These are phyloP conservation scores for Damaliscus lunatus DNA, from an alignment of 2,113 vertebrate species.

Conservation along the genomic window DNA sequence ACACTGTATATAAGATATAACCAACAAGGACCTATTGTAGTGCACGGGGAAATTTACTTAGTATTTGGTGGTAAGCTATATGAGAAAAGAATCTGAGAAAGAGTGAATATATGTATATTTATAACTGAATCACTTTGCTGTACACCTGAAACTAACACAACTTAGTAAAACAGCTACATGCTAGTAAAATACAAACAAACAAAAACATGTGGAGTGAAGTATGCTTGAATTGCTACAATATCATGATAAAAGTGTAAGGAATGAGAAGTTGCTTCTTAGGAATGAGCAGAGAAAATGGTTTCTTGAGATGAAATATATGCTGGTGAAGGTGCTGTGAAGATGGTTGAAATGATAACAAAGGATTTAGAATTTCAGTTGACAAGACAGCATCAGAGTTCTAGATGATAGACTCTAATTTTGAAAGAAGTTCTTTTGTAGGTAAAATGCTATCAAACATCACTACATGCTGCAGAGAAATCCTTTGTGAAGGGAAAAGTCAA, in stretches of 20 bases:
- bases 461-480: background rate
- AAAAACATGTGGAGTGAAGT: background rate
- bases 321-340: background rate
- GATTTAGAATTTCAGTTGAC: background rate
- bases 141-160: background rate
- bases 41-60: background rate
- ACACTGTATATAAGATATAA: background rate
- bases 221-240: background rate
- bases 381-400: background rate
- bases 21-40: background rate
- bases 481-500: background rate
- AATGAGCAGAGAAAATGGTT: background rate
- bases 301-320: background rate
- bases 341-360: background rate
- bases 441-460: background rate
- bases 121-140: background rate
- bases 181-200: background rate
- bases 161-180: background rate
- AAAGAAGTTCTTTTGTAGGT: background rate
- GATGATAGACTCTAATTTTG: background rate
- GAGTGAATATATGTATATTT: background rate
- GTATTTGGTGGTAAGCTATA: background rate
- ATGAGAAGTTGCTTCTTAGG: background rate
- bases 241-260: background rate
- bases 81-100: background rate